Evolutionary conservation across 2,113 vertebrate species (phyloP), one percentile per base, ranked within the genome.

Genomic region (Grammomys surdaster): DNA sequence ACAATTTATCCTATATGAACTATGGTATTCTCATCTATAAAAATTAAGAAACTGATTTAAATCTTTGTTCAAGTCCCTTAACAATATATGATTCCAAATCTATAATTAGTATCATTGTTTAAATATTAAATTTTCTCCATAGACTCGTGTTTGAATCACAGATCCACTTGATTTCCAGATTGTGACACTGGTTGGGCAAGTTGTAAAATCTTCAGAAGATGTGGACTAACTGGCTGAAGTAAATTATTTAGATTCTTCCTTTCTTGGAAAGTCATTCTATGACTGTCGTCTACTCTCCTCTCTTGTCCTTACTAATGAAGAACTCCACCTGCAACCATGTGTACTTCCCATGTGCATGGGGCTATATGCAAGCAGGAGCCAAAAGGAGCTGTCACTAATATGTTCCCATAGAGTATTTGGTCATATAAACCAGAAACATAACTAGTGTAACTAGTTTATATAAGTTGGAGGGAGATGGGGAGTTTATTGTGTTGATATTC

Each of bases 21-120:
- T 69, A 80, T 63, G 69, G 89, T 58, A 9, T 72, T 88, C 46
- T 90, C 60, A 93, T 70, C 76, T 90, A 63, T 54, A 88, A 94
- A 88, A 88, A 90, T 63, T 19, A 91, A 93, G 33, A 95, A 56
- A 58, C 3, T 73, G 36, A 72, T 84, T 76, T 54, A 87, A 48
- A 36, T 51, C 58, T 54, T 87, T 91, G 65, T 12, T 92, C 67
- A 56, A 82, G 8, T 90, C n/a, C 31, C 36, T 43, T 81, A 67
- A 81, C 43, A 84, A 75, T 78, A 56, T 58, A 51, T 65, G n/a
- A 89, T 73, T 86, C 56, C 93, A 91, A 94, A 96, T 73, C 65
- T 84, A 31, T 69, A 90, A 76, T 75, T 75, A 75, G 13, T 89
- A 26, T 11, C 46, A 58, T 28, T n/a, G 8, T 58, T 43, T 73